Conservation (phyloP, 2,888 invertebrate species). For the Malachius bipustulatus region DNA sequence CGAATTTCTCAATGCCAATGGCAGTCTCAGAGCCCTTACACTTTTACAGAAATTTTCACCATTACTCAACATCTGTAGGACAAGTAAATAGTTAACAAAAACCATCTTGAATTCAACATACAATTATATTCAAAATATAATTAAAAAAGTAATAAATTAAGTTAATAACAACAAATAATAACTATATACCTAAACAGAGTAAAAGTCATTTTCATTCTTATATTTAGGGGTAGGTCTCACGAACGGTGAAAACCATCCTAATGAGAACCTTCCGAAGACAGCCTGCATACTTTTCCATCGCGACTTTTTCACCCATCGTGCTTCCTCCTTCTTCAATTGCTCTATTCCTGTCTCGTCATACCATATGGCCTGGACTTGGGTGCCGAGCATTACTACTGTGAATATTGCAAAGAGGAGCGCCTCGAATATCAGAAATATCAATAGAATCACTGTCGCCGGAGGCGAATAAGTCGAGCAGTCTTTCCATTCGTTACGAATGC, state of each 20-base stretch:
- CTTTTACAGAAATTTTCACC: too few relatives aligned
- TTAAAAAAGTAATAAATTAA: slow-evolving; percentile 9
- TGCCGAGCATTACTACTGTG: slow-evolving; percentile 94
- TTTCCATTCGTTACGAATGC: slow-evolving; percentile 89
- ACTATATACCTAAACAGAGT: slow-evolving; percentile 64
- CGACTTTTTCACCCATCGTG: slow-evolving; percentile 83
- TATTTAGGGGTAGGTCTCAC: slow-evolving; percentile 65
- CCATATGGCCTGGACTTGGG: slow-evolving; percentile 85
- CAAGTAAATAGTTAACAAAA: too few relatives aligned
- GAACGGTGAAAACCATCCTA: slow-evolving; percentile 93
- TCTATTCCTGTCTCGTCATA: slow-evolving; percentile 99
- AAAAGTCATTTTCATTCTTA: slow-evolving; percentile 68
- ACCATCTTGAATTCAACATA: too few relatives aligned
- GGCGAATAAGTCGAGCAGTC: slow-evolving; percentile 89
- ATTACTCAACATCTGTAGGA: too few relatives aligned
- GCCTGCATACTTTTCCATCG: slow-evolving; percentile 91
- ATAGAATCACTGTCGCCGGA: slow-evolving; percentile 86
- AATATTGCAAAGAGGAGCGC: slow-evolving; percentile 94
- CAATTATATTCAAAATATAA: slow-evolving; percentile 11
- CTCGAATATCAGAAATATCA: slow-evolving; percentile 86
- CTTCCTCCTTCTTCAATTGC: slow-evolving; percentile 91
- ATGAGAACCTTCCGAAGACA: slow-evolving; percentile 91
- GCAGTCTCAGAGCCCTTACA: too few relatives aligned
- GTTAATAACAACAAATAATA: slow-evolving; percentile 19
- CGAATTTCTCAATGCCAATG: too few relatives aligned